Conservation (phyloP, 2,888 invertebrate genomes). For the Tinea trinotella region DNA sequence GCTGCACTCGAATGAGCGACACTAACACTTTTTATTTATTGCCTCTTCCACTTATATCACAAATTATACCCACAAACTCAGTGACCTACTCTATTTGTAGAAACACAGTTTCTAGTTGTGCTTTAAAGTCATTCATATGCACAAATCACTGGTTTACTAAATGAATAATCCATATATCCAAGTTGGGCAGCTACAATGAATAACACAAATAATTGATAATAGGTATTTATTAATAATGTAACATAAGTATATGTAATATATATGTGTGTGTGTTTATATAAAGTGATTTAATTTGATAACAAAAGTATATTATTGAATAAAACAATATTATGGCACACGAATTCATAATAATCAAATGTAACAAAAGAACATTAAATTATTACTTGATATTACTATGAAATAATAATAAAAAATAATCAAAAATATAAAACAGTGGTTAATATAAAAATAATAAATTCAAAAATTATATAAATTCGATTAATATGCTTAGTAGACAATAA, state of each 20-base stretch:
- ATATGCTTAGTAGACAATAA: too few species aligned
- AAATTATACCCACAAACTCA: too few species aligned
- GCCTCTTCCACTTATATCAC: too few species aligned
- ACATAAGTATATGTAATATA: neutral
- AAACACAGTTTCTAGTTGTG: too few species aligned
- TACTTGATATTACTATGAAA: neutral
- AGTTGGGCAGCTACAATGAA: neutral
- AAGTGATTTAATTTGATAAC: too few species aligned
- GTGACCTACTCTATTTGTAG: too few species aligned
- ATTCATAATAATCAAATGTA: neutral
- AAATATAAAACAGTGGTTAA: neutral
- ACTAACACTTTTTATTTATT: too few species aligned
- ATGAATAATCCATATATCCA: too few species aligned
- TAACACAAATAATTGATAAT: neutral
- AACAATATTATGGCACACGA: neutral
- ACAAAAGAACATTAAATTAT: neutral
- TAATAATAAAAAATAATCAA: neutral
- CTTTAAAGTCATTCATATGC: too few species aligned
- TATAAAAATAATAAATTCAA: neutral
- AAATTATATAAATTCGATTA: neutral
- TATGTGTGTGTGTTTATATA: too few species aligned
- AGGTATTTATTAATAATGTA: neutral
- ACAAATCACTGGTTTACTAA: too few species aligned
- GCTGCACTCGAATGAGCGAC: neutral
- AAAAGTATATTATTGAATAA: too few species aligned